A percentile compares a stretch with the other conserved stretches of the same genome.
These are phyloP conservation scores for Rhynchonema sp. DNA, from an alignment of 2,888 invertebrate species.

Conservation along the genomic window DNA sequence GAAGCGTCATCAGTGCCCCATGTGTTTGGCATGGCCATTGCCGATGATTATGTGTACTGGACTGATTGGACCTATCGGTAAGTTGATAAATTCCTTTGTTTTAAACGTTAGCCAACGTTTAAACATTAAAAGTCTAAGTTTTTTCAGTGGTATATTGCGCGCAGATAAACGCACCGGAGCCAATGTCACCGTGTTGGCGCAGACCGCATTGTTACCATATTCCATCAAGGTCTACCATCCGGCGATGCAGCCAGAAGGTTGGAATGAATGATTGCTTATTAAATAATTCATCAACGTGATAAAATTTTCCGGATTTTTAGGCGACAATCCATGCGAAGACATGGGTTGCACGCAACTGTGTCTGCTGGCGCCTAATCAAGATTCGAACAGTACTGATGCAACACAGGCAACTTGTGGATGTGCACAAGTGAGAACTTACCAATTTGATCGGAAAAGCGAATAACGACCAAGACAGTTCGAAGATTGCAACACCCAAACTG, in stretches of 20 bases:
- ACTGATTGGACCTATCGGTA: conserved; percentile 62
- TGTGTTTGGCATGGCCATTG: conserved; percentile 74
- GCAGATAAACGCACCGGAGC: conserved; percentile 63
- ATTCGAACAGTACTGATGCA: too few species aligned
- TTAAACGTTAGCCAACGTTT: neutral
- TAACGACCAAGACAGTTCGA: too few species aligned
- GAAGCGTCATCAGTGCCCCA: conserved; percentile 52
- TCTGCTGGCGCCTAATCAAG: conserved; percentile 45
- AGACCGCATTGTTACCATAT: conserved; percentile 75
- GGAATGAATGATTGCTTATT: conserved; percentile 6
- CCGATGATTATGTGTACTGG: conserved; percentile 78
- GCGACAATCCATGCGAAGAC: conserved; percentile 47
- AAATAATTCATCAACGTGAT: too few species aligned
- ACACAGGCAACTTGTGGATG: too few species aligned
- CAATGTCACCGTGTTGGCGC: conserved; percentile 80
- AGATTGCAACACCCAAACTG: neutral
- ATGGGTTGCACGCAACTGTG: conserved; percentile 66
- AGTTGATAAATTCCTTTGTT: neutral
- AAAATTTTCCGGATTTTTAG: conserved; percentile 19
- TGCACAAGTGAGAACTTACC: too few species aligned
- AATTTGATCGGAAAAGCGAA: too few species aligned
- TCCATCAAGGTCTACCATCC: conserved; percentile 87
- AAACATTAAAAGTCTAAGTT: neutral
- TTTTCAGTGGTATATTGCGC: conserved; percentile 11
- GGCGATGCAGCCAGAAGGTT: conserved; percentile 54